Conservation (phyloP, 2,113 vertebrate species). For the Pitta sordida region DNA sequence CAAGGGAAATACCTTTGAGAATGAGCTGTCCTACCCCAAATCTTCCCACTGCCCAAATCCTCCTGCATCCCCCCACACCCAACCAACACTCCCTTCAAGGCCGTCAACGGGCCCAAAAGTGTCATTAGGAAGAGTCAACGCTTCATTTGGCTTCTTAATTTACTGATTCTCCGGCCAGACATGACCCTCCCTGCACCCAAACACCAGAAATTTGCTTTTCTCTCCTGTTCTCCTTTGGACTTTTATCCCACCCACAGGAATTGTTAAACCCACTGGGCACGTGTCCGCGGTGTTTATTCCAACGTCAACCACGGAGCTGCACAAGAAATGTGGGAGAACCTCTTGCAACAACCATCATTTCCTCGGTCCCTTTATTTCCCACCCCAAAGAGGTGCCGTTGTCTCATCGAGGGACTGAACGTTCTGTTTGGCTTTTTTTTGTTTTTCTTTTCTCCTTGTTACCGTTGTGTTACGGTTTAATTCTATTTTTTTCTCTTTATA, state of each 20-base stretch:
- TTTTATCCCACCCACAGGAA: accelerated
- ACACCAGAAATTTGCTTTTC: not conserved
- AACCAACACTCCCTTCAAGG: accelerated
- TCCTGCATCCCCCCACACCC: not conserved
- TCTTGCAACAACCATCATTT: not conserved
- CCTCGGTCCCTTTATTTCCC: not conserved
- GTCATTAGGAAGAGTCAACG: not conserved
- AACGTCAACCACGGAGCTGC: accelerated
- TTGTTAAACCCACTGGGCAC: accelerated
- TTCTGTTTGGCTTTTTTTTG: no score
- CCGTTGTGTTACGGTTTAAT: no score
- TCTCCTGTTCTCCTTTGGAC: not conserved
- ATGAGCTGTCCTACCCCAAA: not conserved
- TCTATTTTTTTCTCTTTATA: no score
- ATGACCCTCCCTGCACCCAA: not conserved
- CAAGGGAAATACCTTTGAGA: not conserved
- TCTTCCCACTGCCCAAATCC: no score
- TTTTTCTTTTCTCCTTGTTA: no score
- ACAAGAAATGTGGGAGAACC: accelerated
- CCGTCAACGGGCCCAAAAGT: not conserved
- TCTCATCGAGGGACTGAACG: not conserved
- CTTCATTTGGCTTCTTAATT: not conserved
- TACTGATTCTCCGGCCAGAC: not conserved
- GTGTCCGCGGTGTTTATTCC: accelerated
- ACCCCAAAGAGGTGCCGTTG: accelerated